Evolutionary conservation across 1,140 invertebrate genomes (phyloP).

Genomic region (Helicorthomorpha holstii): DNA sequence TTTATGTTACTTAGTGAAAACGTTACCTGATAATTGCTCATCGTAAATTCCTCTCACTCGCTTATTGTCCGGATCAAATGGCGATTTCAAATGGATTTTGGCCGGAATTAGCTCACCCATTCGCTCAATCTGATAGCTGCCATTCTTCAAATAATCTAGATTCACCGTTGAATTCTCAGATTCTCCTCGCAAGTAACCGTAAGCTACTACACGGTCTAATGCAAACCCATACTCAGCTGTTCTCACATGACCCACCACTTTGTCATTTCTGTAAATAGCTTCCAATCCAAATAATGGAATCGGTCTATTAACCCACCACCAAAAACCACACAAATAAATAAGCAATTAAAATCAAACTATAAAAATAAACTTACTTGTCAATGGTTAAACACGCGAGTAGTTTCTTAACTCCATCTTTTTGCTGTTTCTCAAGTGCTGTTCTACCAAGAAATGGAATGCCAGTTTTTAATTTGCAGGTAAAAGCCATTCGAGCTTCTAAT

Average conservation of each 20-base stretch:
- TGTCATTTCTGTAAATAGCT: slow-evolving; percentile 57
- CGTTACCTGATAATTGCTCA: neutral
- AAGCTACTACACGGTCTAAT: slow-evolving; percentile 48
- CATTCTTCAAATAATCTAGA: slow-evolving; percentile 45
- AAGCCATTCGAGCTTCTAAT: slow-evolving; percentile 58
- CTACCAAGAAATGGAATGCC: slow-evolving; percentile 59
- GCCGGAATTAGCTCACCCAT: slow-evolving; percentile 53
- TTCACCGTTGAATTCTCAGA: slow-evolving; percentile 24
- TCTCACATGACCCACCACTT: slow-evolving; percentile 55
- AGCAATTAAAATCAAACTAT: neutral
- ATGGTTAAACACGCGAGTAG: slow-evolving; percentile 54
- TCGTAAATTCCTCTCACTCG: slow-evolving; percentile 30
- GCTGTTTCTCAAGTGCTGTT: slow-evolving; percentile 41
- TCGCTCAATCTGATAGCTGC: slow-evolving; percentile 59
- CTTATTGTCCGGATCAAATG: slow-evolving; percentile 56
- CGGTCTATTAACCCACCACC: slow-evolving; percentile 25
- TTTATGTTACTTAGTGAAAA: too few species aligned
- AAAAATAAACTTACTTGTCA: slow-evolving; percentile 35
- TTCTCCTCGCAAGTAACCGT: slow-evolving; percentile 40
- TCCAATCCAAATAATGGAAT: slow-evolving; percentile 64
- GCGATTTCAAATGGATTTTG: slow-evolving; percentile 45
- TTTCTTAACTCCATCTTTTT: slow-evolving; percentile 45
- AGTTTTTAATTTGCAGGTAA: slow-evolving; percentile 49
- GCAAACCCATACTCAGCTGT: slow-evolving; percentile 61
- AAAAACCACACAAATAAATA: neutral